A percentile compares a stretch with the other conserved stretches of the same genome.
These are phyloP conservation scores for Sterrhoptilus dennistouni DNA, from an alignment of 2,113 vertebrate species.

Conservation along the genomic window DNA sequence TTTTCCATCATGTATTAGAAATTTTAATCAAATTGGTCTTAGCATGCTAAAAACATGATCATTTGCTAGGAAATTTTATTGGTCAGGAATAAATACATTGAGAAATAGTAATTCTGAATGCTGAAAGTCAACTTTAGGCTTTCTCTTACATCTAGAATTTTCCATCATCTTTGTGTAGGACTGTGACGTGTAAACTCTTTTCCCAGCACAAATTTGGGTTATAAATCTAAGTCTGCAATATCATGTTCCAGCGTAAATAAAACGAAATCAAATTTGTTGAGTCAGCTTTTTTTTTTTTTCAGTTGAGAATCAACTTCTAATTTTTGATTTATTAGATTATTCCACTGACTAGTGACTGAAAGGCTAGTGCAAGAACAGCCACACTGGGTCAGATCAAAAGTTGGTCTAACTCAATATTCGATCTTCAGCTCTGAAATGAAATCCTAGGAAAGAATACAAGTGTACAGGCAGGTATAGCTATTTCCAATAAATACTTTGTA, in stretches of 20 bases:
- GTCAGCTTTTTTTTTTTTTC: not conserved
- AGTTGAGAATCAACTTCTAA: not conserved
- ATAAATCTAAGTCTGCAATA: constrained; percentile 1
- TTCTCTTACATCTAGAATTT: not conserved
- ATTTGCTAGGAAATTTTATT: not conserved
- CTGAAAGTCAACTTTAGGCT: not conserved
- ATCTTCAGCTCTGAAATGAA: not conserved
- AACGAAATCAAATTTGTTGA: constrained; percentile 2
- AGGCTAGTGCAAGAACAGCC: not conserved
- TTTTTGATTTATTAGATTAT: not conserved
- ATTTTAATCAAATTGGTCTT: constrained; percentile 24
- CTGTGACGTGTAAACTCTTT: not conserved
- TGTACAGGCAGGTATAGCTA: not conserved
- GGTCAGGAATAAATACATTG: not conserved
- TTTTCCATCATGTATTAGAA: not conserved
- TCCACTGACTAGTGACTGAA: not conserved
- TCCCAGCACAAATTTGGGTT: not conserved
- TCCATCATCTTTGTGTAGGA: not conserved
- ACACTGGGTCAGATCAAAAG: not conserved
- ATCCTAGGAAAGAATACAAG: not conserved
- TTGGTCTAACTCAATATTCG: rapidly evolving
- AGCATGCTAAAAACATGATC: not conserved
- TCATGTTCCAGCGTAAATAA: not conserved
- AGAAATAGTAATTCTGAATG: not conserved
- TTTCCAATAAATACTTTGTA: not conserved